These are phyloP conservation scores for Ceuthmochares aereus DNA, from an alignment of 2,113 vertebrate genomes.

Conservation along the genomic window DNA sequence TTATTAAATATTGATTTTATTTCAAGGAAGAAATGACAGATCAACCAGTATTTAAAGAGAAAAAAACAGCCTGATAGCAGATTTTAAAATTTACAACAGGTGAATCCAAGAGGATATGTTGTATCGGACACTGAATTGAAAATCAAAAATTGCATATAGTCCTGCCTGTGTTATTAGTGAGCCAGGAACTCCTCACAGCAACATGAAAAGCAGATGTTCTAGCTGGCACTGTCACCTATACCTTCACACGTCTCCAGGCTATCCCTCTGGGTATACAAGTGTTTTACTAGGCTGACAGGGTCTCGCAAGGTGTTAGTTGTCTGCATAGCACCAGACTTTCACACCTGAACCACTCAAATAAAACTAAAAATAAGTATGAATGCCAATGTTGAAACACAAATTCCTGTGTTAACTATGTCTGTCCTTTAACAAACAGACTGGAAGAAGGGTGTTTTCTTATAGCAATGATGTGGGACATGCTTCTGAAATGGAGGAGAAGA, in stretches of 20 bases:
- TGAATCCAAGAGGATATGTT: background rate
- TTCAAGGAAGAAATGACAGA: background rate
- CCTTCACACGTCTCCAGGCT: background rate
- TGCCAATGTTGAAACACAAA: background rate
- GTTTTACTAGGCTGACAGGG: background rate
- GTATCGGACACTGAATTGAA: background rate
- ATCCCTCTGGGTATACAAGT: background rate
- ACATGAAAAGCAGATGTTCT: background rate
- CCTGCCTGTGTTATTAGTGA: background rate
- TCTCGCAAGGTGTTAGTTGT: background rate
- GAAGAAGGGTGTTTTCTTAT: background rate
- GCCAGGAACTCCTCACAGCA: background rate
- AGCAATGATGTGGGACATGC: too few relatives aligned
- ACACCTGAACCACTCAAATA: background rate
- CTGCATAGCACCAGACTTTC: background rate
- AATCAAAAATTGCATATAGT: fast-evolving
- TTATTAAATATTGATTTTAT: background rate
- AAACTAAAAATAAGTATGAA: background rate
- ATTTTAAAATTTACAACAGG: background rate
- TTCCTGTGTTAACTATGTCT: background rate
- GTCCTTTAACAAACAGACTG: background rate
- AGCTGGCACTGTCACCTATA: background rate
- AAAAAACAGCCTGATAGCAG: background rate
- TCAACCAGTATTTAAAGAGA: background rate
- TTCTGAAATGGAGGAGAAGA: background rate